phyloP scores from a whole-genome alignment of 2,113 vertebrate genomes.

The Oncorhynchus tshawytscha region DNA sequence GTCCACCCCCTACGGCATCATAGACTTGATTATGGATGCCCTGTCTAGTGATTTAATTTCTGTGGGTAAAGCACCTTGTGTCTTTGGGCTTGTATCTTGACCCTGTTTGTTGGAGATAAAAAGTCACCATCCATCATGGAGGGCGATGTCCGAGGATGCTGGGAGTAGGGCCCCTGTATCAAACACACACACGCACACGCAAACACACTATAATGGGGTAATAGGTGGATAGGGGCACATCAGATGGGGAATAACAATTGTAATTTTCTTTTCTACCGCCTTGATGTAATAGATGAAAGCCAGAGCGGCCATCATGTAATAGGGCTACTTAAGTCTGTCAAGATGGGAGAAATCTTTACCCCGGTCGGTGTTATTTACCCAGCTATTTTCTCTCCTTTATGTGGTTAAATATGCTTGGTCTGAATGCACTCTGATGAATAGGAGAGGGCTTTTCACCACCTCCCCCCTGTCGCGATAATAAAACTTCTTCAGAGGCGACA shows the following conservation, averaged over 20 bases:
- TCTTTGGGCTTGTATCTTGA: too few species aligned
- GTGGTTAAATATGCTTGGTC: slow-evolving; percentile 68
- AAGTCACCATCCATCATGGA: slow-evolving; percentile 69
- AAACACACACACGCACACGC: too few species aligned
- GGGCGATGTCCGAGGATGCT: slow-evolving; percentile 48
- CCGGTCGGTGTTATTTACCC: slow-evolving; percentile 59
- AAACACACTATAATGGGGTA: slow-evolving; percentile 38
- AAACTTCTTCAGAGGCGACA: slow-evolving; percentile 3
- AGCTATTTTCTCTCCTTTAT: slow-evolving; percentile 43
- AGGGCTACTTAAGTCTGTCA: slow-evolving; percentile 72
- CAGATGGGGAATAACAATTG: slow-evolving; percentile 68
- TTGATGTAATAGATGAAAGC: slow-evolving; percentile 73
- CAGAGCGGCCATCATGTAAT: slow-evolving; percentile 62
- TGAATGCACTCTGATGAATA: slow-evolving; percentile 35
- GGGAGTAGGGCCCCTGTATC: too few species aligned
- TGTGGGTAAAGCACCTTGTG: too few species aligned
- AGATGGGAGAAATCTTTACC: slow-evolving; percentile 54
- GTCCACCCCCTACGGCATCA: too few species aligned
- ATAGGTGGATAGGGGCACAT: slow-evolving; percentile 62
- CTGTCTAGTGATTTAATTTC: too few species aligned
- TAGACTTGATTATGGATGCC: too few species aligned
- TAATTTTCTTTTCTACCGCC: slow-evolving; percentile 71
- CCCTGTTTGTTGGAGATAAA: slow-evolving; percentile 48
- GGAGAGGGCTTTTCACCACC: slow-evolving; percentile 20
- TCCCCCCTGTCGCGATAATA: slow-evolving; percentile 42